Base-by-base conservation (phyloP, 2,797 vertebrate genomes). In the Xerus rutilus region DNA sequence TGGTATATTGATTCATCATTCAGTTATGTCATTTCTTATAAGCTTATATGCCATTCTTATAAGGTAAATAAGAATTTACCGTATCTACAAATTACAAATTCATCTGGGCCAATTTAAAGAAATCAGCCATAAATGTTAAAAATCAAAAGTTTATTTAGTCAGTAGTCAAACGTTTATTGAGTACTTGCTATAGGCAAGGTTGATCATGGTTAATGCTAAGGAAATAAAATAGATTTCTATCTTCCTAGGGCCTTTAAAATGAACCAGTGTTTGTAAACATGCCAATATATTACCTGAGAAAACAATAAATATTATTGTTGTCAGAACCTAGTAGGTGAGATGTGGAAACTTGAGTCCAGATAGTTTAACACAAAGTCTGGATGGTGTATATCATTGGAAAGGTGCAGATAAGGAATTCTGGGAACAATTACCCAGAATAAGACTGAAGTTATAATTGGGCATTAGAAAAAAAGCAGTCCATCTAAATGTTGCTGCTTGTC, bases 401-500 rank as follows among this genome's bases (percentile, higher is more conserved):
- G 54, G 35, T 70, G 43, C 59, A 86, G 59, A 10, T 62, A 62
- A 74, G 54, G 54, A 45, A 73, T 64, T 69, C 84, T 85, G 73
- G 86, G 15, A 62, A 69, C 74, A 39, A 15, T 82, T 94, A 84
- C 87, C 39, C 8, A 7, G 79, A 96, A 28, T 91, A 93, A 89
- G 84, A 62, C 87, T 23, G 54, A 88, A 43, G 78, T 97, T 65
- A 0, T 67, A 97, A 57, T 2, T 0, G 91, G 95, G 91, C 59
- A 39, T 65, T 77, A 77, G 59, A 59, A 91, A 89, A 82, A 14
- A 0, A 92, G 35, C 8, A 94, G 67, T 32, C 90, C 12, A 25
- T 94, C 84, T 97, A 43, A 79, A 79, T 83, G 72, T 57, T 57
- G 14, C 74, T 49, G 12, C n/a, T 77, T 35, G 59, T 96, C 93